Evolutionary conservation across 2,888 invertebrate species (phyloP).

Genomic region (Antheraea assamensis): DNA sequence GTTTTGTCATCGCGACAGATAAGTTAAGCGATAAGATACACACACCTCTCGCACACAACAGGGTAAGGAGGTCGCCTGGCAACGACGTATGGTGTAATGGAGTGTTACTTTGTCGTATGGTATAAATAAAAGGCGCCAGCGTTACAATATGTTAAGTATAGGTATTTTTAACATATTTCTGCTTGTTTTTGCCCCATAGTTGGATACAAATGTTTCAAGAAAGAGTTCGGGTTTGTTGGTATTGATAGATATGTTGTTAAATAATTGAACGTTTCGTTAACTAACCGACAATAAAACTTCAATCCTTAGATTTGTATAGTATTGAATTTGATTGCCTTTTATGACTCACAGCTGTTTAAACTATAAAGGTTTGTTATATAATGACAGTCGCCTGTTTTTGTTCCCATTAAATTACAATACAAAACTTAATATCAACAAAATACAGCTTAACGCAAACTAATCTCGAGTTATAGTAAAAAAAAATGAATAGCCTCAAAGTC

Average conservation of each 20-base stretch:
- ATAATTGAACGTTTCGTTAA: background rate
- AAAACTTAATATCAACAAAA: too few relatives aligned
- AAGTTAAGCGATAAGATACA: slow-evolving; percentile 2
- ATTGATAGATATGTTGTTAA: background rate
- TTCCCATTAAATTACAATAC: too few relatives aligned
- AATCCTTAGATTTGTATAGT: too few relatives aligned
- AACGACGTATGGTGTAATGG: slow-evolving; percentile 31
- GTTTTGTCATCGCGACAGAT: slow-evolving; percentile 4
- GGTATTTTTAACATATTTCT: background rate
- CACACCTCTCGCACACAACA: slow-evolving; percentile 3
- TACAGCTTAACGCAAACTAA: too few relatives aligned
- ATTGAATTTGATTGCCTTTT: too few relatives aligned
- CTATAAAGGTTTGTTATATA: too few relatives aligned
- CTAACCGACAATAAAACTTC: too few relatives aligned
- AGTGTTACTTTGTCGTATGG: slow-evolving; percentile 12
- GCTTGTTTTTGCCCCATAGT: background rate
- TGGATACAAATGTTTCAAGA: background rate
- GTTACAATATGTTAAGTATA: background rate
- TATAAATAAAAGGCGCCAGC: background rate
- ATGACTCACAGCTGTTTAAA: too few relatives aligned
- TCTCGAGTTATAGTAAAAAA: too few relatives aligned
- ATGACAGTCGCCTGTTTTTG: too few relatives aligned
- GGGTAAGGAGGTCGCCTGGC: slow-evolving; percentile 36
- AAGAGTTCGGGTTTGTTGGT: too few relatives aligned
- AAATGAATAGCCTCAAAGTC: too few relatives aligned